Evolutionary conservation across 2,797 vertebrate species (phyloP).

Genomic region (Diplodus puntazzo): DNA sequence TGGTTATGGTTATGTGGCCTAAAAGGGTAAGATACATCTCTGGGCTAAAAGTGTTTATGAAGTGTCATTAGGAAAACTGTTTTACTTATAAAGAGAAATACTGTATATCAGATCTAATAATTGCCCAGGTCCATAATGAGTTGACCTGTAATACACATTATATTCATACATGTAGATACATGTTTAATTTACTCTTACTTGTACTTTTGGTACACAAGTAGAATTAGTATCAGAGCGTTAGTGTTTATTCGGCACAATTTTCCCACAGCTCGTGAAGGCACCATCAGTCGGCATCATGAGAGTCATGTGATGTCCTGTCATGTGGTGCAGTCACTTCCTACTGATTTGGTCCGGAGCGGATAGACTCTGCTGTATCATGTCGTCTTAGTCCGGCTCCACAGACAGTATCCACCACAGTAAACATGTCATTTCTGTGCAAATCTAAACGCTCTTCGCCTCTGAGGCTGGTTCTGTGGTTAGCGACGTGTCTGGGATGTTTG

Average conservation of each 20-base stretch:
- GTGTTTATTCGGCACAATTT: not conserved
- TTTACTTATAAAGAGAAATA: too few species aligned
- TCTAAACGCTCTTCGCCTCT: not conserved
- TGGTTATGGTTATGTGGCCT: not conserved
- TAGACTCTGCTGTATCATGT: conserved; percentile 84
- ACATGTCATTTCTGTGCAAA: conserved; percentile 58
- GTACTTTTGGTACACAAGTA: too few species aligned
- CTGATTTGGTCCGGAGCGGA: conserved; percentile 47
- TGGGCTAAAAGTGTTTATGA: not conserved
- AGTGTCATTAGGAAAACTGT: not conserved
- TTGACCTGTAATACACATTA: too few species aligned
- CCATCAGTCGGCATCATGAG: conserved; percentile 29
- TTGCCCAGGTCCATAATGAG: too few species aligned
- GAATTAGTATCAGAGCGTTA: too few species aligned
- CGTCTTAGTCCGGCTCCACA: conserved; percentile 50
- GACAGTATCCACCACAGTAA: conserved; percentile 6
- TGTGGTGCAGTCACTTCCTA: conserved; percentile 82
- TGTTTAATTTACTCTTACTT: too few species aligned
- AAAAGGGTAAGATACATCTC: not conserved
- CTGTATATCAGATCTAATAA: too few species aligned
- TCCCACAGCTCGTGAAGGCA: conserved; percentile 41
- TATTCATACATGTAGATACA: too few species aligned
- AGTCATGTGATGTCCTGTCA: conserved; percentile 83
- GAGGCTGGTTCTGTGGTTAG: conserved; percentile 39
- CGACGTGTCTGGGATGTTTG: conserved; percentile 44